Base-by-base conservation (phyloP, 2,797 vertebrate genomes). In the Chloroceryle inda region DNA sequence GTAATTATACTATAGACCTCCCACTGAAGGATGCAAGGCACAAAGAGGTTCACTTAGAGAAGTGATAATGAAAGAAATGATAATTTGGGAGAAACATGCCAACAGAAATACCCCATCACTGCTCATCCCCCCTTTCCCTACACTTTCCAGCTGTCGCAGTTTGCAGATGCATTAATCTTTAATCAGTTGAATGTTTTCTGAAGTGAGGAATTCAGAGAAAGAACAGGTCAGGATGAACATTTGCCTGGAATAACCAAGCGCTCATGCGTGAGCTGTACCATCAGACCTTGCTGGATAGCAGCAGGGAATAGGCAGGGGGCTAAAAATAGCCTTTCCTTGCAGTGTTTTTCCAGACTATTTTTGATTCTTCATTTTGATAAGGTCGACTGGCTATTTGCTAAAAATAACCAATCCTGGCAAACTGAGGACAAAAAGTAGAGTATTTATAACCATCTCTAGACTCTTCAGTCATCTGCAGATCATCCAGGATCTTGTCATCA, bases 311-410 rank as follows among this genome's bases (percentile, higher is more conserved):
- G 97, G 90, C 69, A 75, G 92, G 85, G 89, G 73, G 91, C 96
- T 98, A 98, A 98, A 98, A 98, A 98, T 98, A 98, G 94, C 88
- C 55, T 95, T 97, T 97, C 97, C 97, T 98, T 90, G 89, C 96
- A 97, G 92, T 97, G 96, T 97, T 98, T 97, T 97, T 98, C 96
- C 96, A 92, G 94, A 96, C 97, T 98, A 97, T 98, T 98, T 98
- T 98, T 98, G 97, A 98, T 97, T 96, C 98, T 97, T 97, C 97
- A 96, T 98, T 98, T 97, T 98, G 97, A 98, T 98, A 97, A 97
- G 97, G 97, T 97, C 96, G 96, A 97, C 97, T 93, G 96, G 96
- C 92, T 97, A 94, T 86, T 94, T 97, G 88, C 98, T 98, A 98
- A 98, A 98, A 98, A 98, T 98, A 98, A 95, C 95, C 85, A 63